A percentile compares a stretch with the other conserved stretches of the same genome.
phyloP scores from a whole-genome alignment of 2,113 vertebrate genomes.

The Channa argus region DNA sequence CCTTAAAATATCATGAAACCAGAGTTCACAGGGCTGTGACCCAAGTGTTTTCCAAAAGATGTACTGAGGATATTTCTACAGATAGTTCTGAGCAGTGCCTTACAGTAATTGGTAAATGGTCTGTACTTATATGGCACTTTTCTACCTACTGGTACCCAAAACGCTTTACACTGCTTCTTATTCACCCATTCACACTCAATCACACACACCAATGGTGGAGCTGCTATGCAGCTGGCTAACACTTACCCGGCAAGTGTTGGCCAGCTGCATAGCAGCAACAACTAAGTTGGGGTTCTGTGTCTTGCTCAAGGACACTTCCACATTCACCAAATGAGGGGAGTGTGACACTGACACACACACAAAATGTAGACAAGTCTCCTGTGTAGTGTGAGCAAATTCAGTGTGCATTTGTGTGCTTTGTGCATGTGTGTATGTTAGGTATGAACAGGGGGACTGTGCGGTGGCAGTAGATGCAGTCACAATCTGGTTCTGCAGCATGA shows the following conservation, averaged over 20 bases:
- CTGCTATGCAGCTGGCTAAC: no score
- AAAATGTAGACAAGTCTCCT: background rate
- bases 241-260: no score
- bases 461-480: conserved; percentile 56
- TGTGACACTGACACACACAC: background rate
- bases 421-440: conserved; percentile 4
- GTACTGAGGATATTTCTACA: background rate
- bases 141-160: no score
- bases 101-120: no score
- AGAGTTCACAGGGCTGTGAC: background rate
- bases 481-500: conserved; percentile 76
- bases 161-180: no score
- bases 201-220: no score
- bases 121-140: no score
- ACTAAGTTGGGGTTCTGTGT: background rate
- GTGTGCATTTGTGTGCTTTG: background rate
- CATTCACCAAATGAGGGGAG: background rate
- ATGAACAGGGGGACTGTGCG: conserved; percentile 15
- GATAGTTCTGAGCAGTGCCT: background rate
- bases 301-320: background rate
- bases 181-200: no score
- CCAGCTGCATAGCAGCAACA: no score
- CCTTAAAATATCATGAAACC: background rate
- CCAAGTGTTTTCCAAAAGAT: no score
- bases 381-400: background rate